Evolutionary conservation across 2,888 invertebrate species (phyloP).

Genomic region (Parnassius mnemosyne): DNA sequence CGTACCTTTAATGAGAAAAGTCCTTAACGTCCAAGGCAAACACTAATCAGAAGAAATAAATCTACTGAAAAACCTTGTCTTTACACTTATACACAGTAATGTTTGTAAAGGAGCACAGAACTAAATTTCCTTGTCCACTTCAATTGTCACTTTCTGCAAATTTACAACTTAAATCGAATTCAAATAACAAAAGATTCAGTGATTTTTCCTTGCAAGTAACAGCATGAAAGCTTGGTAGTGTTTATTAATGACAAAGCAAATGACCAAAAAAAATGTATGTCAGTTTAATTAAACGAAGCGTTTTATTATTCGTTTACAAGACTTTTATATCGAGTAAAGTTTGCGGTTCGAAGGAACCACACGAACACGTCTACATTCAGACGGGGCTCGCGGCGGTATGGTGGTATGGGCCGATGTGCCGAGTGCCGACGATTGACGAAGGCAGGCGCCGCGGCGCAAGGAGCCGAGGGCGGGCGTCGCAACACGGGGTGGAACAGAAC

Average conservation of each 20-base stretch:
- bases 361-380: constrained; percentile 44
- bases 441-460: constrained; percentile 35
- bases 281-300: constrained; percentile 29
- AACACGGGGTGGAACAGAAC: constrained; percentile 70
- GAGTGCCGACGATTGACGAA: constrained; percentile 42
- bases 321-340: constrained; percentile 68
- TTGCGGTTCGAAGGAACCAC: constrained; percentile 42
- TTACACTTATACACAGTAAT: constrained; percentile 57
- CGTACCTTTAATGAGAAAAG: constrained; percentile 21
- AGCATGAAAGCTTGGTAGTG: not conserved
- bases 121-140: constrained; percentile 53
- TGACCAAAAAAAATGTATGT: constrained; percentile 2
- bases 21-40: constrained; percentile 20
- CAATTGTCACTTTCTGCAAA: constrained; percentile 56
- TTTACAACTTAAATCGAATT: constrained; percentile 33
- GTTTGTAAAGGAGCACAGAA: constrained; percentile 47
- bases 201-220: not conserved
- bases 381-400: constrained; percentile 63
- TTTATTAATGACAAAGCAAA: constrained; percentile 1
- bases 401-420: constrained; percentile 61
- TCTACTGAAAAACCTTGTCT: constrained; percentile 31
- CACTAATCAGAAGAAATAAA: constrained; percentile 10
- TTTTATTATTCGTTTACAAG: constrained; percentile 39
- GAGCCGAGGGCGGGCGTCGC: constrained; percentile 53
- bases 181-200: constrained; percentile 20